Base-by-base conservation (phyloP, 2,113 vertebrate species). In the Corvus cornix region DNA sequence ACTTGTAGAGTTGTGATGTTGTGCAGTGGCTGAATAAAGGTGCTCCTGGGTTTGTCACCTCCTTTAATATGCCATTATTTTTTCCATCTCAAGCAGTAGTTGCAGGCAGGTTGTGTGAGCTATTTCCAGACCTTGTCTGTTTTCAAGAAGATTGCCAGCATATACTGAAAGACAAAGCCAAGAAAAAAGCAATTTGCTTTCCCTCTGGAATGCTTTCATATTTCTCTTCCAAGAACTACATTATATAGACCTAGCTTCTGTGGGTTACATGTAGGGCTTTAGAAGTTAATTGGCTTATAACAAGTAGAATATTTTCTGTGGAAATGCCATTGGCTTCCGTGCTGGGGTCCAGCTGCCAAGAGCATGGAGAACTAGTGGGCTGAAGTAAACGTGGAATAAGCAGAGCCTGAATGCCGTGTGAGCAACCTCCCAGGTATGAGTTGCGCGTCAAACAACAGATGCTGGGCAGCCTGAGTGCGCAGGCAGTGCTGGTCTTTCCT, bases 171-270 rank as follows among this genome's bases (percentile, higher is more conserved):
- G 88, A 72, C 23, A 81, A 88, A 89, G 88, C 72, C 67, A 88
- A 91, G 68, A 73, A 87, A 83, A 80, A 74, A 52, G 24, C 48
- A 86, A 67, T 93, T 88, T 89, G 5, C 84, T 87, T 85, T 67
- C 30, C 77, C 51, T 80, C 85, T 93, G 72, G 59, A 76, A 88
- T 68, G 43, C 52, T 92, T 72, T 91, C 52, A 13, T 67, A 41
- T 89, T 55, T 76, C 16, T 56, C 52, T 81, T 95, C 93, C 72
- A 83, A 80, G 59, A 83, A 43, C 60, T 93, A 27, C 35, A 63
- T 88, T 63, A 19, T 51, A 13, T 44, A 91, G n/a, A 48, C 16
- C 33, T 70, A 33, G 49, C 43, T 91, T 90, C 82, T 5, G 4
- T 72, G 30, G 9, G 17, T 81, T 87, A n/a, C 51, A 6, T 12